Conservation (phyloP, 2,888 invertebrate species). For the Synanthedon vespiformis region DNA sequence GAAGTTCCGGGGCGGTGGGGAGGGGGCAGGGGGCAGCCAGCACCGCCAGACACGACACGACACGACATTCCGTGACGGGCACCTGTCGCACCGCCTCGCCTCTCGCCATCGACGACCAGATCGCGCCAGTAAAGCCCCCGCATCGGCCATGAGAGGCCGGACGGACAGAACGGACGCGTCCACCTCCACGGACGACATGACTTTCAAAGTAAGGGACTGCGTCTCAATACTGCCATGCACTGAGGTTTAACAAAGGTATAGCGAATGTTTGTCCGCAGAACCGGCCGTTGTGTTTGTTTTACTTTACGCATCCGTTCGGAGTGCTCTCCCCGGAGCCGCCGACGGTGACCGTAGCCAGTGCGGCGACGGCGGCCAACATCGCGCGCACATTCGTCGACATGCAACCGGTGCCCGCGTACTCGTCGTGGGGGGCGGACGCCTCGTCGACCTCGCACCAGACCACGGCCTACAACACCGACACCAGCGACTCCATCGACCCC, state of each 20-base stretch:
- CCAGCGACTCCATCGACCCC: slow-evolving; percentile 7
- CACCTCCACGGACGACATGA: slow-evolving; percentile 56
- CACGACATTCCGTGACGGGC: too few species aligned
- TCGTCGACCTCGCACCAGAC: slow-evolving; percentile 6
- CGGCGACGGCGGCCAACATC: slow-evolving; percentile 27
- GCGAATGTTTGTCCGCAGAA: slow-evolving; percentile 23
- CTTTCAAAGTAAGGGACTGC: slow-evolving; percentile 26
- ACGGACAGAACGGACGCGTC: slow-evolving; percentile 51
- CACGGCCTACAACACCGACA: slow-evolving; percentile 8
- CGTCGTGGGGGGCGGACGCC: slow-evolving; percentile 16
- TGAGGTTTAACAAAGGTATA: too few species aligned
- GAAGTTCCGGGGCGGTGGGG: too few species aligned
- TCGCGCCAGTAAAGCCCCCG: too few species aligned
- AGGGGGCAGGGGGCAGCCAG: too few species aligned
- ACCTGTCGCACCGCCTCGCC: too few species aligned
- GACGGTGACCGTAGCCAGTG: slow-evolving; percentile 9
- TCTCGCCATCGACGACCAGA: too few species aligned
- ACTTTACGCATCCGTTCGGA: slow-evolving; percentile 69
- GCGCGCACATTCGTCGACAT: slow-evolving; percentile 36
- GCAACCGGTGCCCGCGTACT: slow-evolving; percentile 11
- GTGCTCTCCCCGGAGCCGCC: slow-evolving; percentile 65
- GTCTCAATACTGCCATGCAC: too few species aligned
- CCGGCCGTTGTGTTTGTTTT: slow-evolving; percentile 66
- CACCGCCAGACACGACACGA: too few species aligned
- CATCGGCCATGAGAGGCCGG: slow-evolving; percentile 22